Base-by-base conservation (phyloP, 2,797 vertebrate species). In the Erethizon dorsatum region DNA sequence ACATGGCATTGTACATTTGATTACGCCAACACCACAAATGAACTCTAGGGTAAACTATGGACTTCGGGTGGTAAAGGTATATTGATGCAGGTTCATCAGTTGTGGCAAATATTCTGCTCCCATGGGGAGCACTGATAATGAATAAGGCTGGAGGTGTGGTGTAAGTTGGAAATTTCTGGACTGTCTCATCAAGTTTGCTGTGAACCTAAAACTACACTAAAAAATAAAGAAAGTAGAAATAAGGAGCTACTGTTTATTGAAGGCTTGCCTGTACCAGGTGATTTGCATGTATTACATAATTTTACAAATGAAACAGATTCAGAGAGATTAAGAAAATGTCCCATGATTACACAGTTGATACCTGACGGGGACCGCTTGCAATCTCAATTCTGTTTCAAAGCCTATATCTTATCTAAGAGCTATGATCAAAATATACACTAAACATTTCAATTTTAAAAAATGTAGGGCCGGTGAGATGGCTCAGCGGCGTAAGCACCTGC, bases 271-370 rank as follows among this genome's bases (percentile, higher is more conserved):
- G 73, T 47, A 37, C 24, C 54, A 12, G 26, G 45, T 54, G 54
- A 17, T 92, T 65, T 28, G 50, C 56, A 17, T 6, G 2, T 0
- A 13, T 83, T 75, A 18, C 26, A 22, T 28, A 71, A 67, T 79
- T 83, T 83, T 56, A 80, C 37, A 92, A 78, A 93, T 61, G 31
- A 92, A 52, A 79, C 41, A 14, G 57, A 41, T 61, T 94, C 67
- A 82, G 80, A 88, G 71, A 85, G 50, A 78, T 83, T 56, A 65
- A 82, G 45, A 88, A 73, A 73, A 14, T 52, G 33, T 52, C 54
- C 26, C 59, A 17, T 3, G 77, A 86, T 90, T 28, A 57, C 45
- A 56, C 3, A 61, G 79, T 37, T 73, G 22, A 61, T 52, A 28
- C 0, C 1, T 4, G 20, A 47, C 88, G 2, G 33, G 77, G 75